Evolutionary conservation across 92 coral and sea anemone species (phyloP), one percentile per base, ranked within the genome.

Genomic region (Zoanthus sansibaricus): DNA sequence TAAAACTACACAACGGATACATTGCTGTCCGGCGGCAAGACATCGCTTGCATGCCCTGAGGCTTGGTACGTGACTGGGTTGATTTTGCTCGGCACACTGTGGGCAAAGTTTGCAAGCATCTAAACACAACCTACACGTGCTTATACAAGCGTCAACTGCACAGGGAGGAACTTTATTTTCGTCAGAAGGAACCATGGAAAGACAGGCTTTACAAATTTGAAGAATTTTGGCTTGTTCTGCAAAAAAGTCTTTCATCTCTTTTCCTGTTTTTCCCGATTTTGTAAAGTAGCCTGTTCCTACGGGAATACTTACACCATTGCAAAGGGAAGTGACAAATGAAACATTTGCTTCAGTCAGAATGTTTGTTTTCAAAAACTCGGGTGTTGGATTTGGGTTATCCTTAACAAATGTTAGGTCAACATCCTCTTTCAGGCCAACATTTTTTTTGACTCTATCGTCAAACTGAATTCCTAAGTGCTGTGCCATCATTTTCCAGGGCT

Each of bases 401-500:
- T 78, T 87, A 61, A 87, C 86, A 64, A 87, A 87, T 58, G 6
- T 79, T 66, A 68, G 77, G 59, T 78, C 90, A 47, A 77, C 91
- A 3, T 77, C 76, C 20, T 83, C 77, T 5, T 83, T 72, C 44
- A 83, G 83, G 31, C 88, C 88, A 88, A 88, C 88, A 67, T 82
- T 88, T 75, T 58, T 73, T 75, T 88, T 82, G 15, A 72, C 47
- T 72, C 75, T 73, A 62, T 88, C 91, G 45, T 83, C 88, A 54
- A 82, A 82, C 49, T 88, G 91, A 71, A 83, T 88, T 74, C 91
- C 77, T 88, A 47, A 88, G 88, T 64, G 87, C 83, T 59, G 87
- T 88, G 16, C 82, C 79, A 25, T 88, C 87, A 54, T 88, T 88
- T 88, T 88, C 91, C 72, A 88, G 76, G 87, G 91, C 91, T 71